These are phyloP conservation scores for Halictus rubicundus DNA, from an alignment of 1,140 invertebrate genomes.

Conservation along the genomic window DNA sequence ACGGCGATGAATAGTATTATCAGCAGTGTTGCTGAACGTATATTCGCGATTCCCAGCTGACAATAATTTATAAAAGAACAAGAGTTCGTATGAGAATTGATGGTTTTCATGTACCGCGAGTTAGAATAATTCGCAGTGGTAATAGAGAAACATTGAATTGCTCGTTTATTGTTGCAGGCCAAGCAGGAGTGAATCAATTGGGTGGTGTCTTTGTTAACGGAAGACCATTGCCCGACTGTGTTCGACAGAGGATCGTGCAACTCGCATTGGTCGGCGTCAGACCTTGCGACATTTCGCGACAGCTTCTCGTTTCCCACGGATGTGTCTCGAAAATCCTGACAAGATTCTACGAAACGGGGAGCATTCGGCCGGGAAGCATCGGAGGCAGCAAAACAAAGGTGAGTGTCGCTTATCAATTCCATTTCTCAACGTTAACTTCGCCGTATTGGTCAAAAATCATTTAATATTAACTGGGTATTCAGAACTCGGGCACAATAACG, in stretches of 20 bases:
- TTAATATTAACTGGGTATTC: too few relatives aligned
- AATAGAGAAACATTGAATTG: slow-evolving; percentile 2
- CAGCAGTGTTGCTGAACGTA: too few relatives aligned
- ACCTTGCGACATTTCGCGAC: slow-evolving; percentile 97
- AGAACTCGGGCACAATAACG: too few relatives aligned
- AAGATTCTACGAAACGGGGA: slow-evolving; percentile 96
- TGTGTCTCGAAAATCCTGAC: slow-evolving; percentile 98
- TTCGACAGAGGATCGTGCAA: slow-evolving; percentile 96
- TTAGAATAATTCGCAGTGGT: too few relatives aligned
- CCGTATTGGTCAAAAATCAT: too few relatives aligned
- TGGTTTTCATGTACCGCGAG: too few relatives aligned
- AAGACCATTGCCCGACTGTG: slow-evolving; percentile 94
- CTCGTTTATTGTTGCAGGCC: slow-evolving; percentile 83
- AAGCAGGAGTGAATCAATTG: slow-evolving; percentile 97
- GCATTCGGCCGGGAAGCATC: slow-evolving; percentile 94
- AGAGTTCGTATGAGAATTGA: too few relatives aligned
- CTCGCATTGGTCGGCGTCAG: slow-evolving; percentile 94
- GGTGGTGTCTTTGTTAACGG: slow-evolving; percentile 98
- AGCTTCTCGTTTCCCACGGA: slow-evolving; percentile 97
- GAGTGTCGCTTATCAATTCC: slow-evolving; percentile 52
- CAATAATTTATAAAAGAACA: too few relatives aligned
- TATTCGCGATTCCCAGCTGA: too few relatives aligned
- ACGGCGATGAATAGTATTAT: too few relatives aligned
- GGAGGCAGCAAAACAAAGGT: slow-evolving; percentile 96
- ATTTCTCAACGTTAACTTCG: too few relatives aligned